Evolutionary conservation across 1,140 invertebrate genomes (phyloP), one percentile per base, ranked within the genome.

Genomic region (Neodiprion lecontei): DNA sequence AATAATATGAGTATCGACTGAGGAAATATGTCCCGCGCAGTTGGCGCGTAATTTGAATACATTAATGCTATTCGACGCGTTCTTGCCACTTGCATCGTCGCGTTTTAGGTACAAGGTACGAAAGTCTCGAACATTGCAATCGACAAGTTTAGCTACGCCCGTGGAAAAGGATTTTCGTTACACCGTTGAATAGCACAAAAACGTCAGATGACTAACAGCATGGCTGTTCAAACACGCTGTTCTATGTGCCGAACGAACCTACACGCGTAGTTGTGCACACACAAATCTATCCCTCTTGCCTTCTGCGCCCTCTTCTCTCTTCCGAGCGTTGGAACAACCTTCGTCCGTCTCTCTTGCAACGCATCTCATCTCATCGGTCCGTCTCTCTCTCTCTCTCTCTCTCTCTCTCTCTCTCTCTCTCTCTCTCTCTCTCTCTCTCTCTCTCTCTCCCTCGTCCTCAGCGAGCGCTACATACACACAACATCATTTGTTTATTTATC

Each of bases 181-280:
- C 53, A 17, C 53, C 11, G 53, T 61, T 61, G 53, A 17, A 61
- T 61, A 12, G 53, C 53, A 17, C 53, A 61, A 61, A 61, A 61
- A 61, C 53, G 53, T 61, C 53, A 61, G 53, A 61, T 61, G 53
- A 61, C 53, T 61, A 61, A 61, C 53, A 61, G 53, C n/a, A 61
- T 61, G 53, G 53, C 53, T 61, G 53, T 61, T 61, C 53, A 61
- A 61, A 61, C 53, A 61, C 53, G 53, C 53, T 12, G 53, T 61
- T 0, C 4, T 61, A 61, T 9, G 53, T 61, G 53, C 53, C 28
- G 28, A 40, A 40, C 53, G 53, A 61, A 61, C 53, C 53, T 9
- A 61, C 53, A 61, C 53, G 53, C 53, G 53, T 61, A 14, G 53
- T 61, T 61, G 53, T 9, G 53, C n/a, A 17, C 11, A 61, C 53